A percentile compares a stretch with the other conserved stretches of the same genome.
Conservation (phyloP, 2,113 vertebrate species). For the Limnothrissa miodon region DNA sequence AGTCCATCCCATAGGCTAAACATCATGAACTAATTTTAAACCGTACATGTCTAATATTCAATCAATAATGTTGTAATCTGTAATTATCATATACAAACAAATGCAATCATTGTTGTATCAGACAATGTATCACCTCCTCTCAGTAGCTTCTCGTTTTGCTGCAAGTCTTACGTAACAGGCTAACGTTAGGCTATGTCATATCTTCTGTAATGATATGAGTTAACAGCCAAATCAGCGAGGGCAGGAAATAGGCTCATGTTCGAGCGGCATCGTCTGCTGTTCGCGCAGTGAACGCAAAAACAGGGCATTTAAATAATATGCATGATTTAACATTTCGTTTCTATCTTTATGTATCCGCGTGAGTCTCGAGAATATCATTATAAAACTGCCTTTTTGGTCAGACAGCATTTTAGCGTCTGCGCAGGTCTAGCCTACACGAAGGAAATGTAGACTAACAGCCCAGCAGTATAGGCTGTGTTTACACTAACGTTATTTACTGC, state of each 20-base stretch:
- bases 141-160: conserved; percentile 37
- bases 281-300: neutral
- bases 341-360: neutral
- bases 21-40: neutral
- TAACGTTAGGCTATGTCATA: conserved; percentile 37
- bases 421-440: neutral
- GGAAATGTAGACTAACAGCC: no score
- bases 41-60: neutral
- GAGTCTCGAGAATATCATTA: neutral
- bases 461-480: no score
- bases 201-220: conserved; percentile 26
- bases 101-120: neutral
- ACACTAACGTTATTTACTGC: no score
- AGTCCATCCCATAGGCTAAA: neutral
- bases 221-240: conserved; percentile 17
- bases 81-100: neutral
- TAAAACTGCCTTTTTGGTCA: neutral
- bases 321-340: neutral
- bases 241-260: neutral
- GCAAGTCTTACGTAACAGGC: conserved; percentile 47
- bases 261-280: neutral
- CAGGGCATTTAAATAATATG: neutral
- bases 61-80: neutral
- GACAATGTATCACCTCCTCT: neutral
- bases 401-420: neutral